A percentile compares a stretch with the other conserved stretches of the same genome.
Conservation (phyloP, 1,140 invertebrate species). For the Camponotus floridanus region DNA sequence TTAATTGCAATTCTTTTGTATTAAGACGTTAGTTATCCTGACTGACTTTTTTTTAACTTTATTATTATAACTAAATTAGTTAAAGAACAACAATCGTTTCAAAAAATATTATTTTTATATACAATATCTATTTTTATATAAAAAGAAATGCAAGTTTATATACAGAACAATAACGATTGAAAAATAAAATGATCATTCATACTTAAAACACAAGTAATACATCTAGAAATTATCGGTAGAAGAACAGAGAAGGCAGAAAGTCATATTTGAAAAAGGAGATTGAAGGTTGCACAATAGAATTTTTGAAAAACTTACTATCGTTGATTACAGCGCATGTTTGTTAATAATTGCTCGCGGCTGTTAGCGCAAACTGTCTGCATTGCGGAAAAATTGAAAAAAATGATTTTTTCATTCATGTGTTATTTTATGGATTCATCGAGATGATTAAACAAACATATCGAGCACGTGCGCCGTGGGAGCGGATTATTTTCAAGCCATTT, state of each 20-base stretch:
- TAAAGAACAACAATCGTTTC: neutral
- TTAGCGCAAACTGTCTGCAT: neutral
- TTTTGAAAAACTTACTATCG: constrained; percentile 5
- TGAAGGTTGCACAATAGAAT: neutral
- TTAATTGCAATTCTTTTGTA: constrained; percentile 13
- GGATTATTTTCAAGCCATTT: constrained; percentile 67
- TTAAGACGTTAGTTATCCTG: neutral
- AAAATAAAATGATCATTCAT: neutral
- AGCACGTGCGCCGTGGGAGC: neutral
- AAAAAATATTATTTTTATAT: neutral
- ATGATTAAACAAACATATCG: constrained; percentile 19
- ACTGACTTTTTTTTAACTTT: neutral
- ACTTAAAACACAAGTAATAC: neutral
- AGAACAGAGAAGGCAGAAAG: neutral
- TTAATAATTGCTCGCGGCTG: constrained; percentile 28
- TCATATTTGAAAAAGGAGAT: neutral
- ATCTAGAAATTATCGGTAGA: neutral
- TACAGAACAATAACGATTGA: neutral
- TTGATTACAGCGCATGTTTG: constrained; percentile 31
- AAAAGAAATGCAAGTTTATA: neutral
- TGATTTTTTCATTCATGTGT: neutral
- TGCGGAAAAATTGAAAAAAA: constrained; percentile 55
- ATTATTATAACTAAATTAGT: neutral
- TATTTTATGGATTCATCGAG: constrained; percentile 35
- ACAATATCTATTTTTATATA: neutral